phyloP scores from a whole-genome alignment of 2,113 vertebrate species.

The Apus apus region DNA sequence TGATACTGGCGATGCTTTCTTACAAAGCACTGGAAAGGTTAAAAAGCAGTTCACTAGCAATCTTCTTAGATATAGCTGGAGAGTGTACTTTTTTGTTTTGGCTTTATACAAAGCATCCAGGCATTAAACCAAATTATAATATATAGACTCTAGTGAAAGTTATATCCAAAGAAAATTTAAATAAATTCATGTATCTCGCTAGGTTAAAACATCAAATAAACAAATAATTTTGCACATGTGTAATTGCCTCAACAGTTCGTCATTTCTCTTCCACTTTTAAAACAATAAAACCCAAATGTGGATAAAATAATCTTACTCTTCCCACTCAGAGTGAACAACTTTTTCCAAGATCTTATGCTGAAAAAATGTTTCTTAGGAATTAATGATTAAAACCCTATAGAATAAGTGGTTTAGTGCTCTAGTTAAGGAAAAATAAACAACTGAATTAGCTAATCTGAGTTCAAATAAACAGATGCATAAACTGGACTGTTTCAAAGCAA shows the following conservation, averaged over 20 bases:
- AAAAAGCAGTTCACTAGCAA: neutral
- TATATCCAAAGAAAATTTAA: constrained; percentile 35
- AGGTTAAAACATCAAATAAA: constrained; percentile 16
- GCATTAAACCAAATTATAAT: constrained; percentile 36
- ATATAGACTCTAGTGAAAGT: neutral
- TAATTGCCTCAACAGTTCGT: constrained; percentile 28
- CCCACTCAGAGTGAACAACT: neutral
- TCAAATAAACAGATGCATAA: constrained; percentile 59
- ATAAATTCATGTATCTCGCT: neutral
- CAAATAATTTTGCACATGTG: constrained; percentile 32
- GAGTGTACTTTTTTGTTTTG: neutral
- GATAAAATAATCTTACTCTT: constrained; percentile 43
- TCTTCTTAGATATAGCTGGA: neutral
- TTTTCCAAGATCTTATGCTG: constrained; percentile 32
- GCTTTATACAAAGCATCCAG: neutral
- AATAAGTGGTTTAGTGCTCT: constrained; percentile 5
- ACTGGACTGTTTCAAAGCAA: neutral
- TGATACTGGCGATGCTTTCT: neutral
- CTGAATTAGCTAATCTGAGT: constrained; percentile 39
- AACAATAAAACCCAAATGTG: constrained; percentile 53
- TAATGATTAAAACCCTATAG: neutral
- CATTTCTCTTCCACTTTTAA: constrained; percentile 23
- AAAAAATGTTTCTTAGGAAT: constrained; percentile 25
- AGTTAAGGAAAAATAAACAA: constrained; percentile 57
- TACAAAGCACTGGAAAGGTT: neutral